These are phyloP conservation scores for Caenorhabditis inopinata DNA, from an alignment of 1,140 invertebrate species.

Conservation along the genomic window DNA sequence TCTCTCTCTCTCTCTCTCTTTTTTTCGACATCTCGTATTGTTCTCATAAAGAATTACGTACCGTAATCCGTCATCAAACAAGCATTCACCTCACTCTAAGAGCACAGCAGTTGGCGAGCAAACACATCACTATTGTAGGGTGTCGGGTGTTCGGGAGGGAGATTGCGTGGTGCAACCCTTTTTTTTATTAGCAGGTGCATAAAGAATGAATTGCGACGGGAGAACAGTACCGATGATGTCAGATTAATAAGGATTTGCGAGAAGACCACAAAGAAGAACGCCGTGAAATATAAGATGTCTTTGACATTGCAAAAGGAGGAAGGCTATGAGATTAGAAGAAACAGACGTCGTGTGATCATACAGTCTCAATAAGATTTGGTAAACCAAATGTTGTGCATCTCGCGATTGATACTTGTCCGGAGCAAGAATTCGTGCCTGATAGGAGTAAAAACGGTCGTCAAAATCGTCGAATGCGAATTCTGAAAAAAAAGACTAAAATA, in stretches of 20 bases:
- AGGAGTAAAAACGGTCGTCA: no score
- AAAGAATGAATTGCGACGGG: neutral
- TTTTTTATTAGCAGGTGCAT: conserved; percentile 30
- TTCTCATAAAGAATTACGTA: conserved; percentile 24
- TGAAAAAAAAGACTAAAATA: no score
- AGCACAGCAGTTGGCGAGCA: conserved; percentile 21
- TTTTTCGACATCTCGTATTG: neutral
- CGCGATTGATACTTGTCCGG: no score
- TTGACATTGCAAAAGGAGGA: no score
- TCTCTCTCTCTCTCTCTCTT: neutral
- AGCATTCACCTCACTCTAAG: neutral
- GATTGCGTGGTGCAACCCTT: neutral
- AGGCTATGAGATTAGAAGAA: no score
- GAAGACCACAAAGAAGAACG: neutral
- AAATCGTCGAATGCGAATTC: no score
- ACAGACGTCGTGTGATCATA: no score
- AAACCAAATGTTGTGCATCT: no score
- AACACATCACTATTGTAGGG: conserved; percentile 14
- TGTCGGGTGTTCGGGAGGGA: neutral
- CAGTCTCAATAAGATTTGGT: no score
- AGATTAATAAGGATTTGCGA: neutral
- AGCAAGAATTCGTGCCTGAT: no score
- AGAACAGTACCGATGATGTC: neutral
- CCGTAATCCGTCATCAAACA: conserved; percentile 26
- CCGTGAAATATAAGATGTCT: no score